These are phyloP conservation scores for Bovichtus diacanthus DNA, from an alignment of 2,797 vertebrate genomes.

Conservation along the genomic window DNA sequence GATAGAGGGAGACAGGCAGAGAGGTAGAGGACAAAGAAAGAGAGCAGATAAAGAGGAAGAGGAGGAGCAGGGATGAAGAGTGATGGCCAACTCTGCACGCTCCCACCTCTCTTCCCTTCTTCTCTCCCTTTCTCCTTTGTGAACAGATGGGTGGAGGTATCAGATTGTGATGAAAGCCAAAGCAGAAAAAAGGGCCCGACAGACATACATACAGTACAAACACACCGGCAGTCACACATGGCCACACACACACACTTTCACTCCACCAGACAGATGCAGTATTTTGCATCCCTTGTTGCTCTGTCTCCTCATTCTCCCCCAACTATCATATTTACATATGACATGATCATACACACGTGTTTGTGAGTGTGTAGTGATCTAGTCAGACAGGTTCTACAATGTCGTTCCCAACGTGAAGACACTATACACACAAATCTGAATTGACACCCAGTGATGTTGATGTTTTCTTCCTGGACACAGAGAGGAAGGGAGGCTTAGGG, in stretches of 20 bases:
- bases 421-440: conserved; percentile 22
- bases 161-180: conserved; percentile 76
- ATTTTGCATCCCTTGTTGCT: conserved; percentile 41
- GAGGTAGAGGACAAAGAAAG: conserved; percentile 64
- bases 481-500: neutral
- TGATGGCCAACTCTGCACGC: conserved; percentile 62
- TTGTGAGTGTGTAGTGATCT: neutral
- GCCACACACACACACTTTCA: conserved; percentile 28
- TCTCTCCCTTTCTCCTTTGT: conserved; percentile 63
- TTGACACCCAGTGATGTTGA: conserved; percentile 13
- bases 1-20: conserved; percentile 29
- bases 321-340: conserved; percentile 19
- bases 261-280: conserved; percentile 34
- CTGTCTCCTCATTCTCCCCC: conserved; percentile 12
- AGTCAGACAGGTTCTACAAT: conserved; percentile 22
- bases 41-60: conserved; percentile 63
- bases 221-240: conserved; percentile 41
- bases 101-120: conserved; percentile 60
- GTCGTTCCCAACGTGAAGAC: neutral
- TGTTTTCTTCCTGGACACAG: conserved; percentile 35
- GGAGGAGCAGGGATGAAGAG: conserved; percentile 59
- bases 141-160: conserved; percentile 83
- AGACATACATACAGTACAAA: conserved; percentile 18
- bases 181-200: conserved; percentile 35
- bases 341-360: neutral